Conservation (phyloP, 2,113 vertebrate species). For the Festucalex cinctus region DNA sequence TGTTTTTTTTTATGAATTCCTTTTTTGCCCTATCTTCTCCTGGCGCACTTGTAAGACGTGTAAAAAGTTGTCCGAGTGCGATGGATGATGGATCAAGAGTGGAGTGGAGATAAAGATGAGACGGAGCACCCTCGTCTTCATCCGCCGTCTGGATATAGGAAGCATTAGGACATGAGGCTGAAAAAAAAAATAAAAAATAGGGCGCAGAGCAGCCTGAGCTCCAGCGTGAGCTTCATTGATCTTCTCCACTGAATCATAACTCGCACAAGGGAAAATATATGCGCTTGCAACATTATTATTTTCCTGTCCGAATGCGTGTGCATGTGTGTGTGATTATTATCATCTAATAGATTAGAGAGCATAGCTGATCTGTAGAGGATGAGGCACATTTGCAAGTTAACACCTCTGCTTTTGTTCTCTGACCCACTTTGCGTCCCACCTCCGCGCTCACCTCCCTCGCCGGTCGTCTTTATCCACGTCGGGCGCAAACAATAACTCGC, state of each 20-base stretch:
- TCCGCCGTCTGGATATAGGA: conserved; percentile 29
- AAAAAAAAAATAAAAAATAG: conserved; percentile 49
- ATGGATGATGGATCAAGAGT: conserved; percentile 7
- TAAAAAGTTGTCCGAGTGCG: conserved; percentile 2
- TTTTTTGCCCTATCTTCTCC: background rate
- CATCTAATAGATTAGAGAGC: conserved; percentile 17
- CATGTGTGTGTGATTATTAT: conserved; percentile 11
- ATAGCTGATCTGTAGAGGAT: conserved; percentile 15
- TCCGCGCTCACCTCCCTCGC: conserved; percentile 34
- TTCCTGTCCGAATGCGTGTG: conserved; percentile 1
- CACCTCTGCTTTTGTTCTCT: conserved; percentile 43
- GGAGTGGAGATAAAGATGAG: conserved; percentile 12
- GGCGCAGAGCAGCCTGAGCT: conserved; percentile 29
- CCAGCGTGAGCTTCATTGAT: conserved; percentile 39
- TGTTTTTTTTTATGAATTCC: background rate
- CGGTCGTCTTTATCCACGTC: conserved; percentile 29
- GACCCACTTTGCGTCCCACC: conserved; percentile 54
- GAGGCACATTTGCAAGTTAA: conserved; percentile 40
- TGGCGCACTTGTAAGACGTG: background rate
- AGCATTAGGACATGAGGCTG: conserved; percentile 32
- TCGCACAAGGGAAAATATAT: conserved; percentile 29
- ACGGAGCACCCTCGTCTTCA: conserved; percentile 17
- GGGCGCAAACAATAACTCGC: conserved; percentile 45
- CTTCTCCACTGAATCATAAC: conserved; percentile 24
- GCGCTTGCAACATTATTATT: conserved; percentile 27